Base-by-base conservation (phyloP, 1,140 invertebrate genomes). In the Drosophila lacertosa region DNA sequence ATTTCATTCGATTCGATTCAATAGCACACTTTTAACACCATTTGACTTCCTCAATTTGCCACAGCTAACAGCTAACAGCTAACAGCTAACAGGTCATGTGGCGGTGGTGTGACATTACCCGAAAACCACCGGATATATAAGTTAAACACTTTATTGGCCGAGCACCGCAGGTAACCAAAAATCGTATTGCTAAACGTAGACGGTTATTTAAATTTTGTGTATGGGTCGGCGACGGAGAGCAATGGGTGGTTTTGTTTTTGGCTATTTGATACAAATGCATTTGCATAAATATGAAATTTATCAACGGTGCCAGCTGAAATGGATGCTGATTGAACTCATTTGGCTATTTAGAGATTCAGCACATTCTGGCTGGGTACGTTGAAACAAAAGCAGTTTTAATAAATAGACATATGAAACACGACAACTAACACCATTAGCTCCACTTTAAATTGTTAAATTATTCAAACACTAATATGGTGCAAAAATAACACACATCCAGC, bases 341-440 rank as follows among this genome's bases (percentile, higher is more conserved):
- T 86, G 67, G 74, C 74, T 80, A 84, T 80, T 86, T 73, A 78
- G 66, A 73, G 60, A 70, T 57, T 65, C 26, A 51, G 60, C 29
- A 71, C 48, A 74, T 82, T 82, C 72, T 83, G 77, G n/a, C n/a
- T 35, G n/a, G 48, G 40, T 29, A 40, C 40, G 57, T 60, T 72
- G 62, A 78, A 77, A 88, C 82, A 88, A 88, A 81, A 75, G 78
- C 82, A 65, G 82, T 78, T 80, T 82, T 89, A 88, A 88, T 88
- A 88, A 88, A 88, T 88, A 68, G 74, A 84, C 77, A 77, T 65
- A 86, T 84, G 81, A 84, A 84, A 88, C 82, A 88, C 82, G 78
- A 88, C 82, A 88, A 88, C 82, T 88, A 88, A 88, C 82, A 82
- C 82, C 82, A 88, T 88, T 88, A 88, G 82, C 77, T 89, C 82